Percentiles rank a stretch among this genome's conserved stretches.
Evolutionary conservation across 2,113 vertebrate species (phyloP).

Genomic region (Parus major): DNA sequence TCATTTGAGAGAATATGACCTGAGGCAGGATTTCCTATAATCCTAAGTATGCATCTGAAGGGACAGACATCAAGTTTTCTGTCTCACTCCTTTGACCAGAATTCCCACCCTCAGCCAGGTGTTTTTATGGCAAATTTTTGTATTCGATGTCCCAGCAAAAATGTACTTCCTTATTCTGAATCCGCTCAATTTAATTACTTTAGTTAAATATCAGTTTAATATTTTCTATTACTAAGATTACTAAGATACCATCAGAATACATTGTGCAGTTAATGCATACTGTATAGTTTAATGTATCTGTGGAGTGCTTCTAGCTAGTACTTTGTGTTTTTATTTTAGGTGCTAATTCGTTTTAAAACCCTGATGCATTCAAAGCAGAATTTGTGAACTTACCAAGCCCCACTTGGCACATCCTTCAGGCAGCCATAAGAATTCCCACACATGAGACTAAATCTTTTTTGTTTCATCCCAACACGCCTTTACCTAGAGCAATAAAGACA

Average conservation of each 20-base stretch:
- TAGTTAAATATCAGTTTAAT: not conserved
- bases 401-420: not conserved
- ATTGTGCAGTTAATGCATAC: not conserved
- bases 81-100: not conserved
- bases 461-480: not conserved
- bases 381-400: not conserved
- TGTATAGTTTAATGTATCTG: not conserved
- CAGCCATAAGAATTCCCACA: not conserved
- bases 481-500: not conserved
- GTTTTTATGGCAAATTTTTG: not conserved
- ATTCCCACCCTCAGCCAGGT: not conserved
- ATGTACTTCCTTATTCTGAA: not conserved
- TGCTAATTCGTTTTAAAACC: not conserved
- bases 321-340: not conserved
- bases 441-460: not conserved
- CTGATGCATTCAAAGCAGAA: not conserved
- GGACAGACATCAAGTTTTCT: not conserved
- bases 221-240: not conserved
- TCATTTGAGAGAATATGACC: not conserved
- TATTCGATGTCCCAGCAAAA: not conserved
- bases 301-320: not conserved
- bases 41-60: not conserved
- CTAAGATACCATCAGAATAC: not conserved
- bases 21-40: not conserved
- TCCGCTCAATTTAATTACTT: not conserved